phyloP scores from a whole-genome alignment of 2,113 vertebrate species.

The Platysternon megacephalum region DNA sequence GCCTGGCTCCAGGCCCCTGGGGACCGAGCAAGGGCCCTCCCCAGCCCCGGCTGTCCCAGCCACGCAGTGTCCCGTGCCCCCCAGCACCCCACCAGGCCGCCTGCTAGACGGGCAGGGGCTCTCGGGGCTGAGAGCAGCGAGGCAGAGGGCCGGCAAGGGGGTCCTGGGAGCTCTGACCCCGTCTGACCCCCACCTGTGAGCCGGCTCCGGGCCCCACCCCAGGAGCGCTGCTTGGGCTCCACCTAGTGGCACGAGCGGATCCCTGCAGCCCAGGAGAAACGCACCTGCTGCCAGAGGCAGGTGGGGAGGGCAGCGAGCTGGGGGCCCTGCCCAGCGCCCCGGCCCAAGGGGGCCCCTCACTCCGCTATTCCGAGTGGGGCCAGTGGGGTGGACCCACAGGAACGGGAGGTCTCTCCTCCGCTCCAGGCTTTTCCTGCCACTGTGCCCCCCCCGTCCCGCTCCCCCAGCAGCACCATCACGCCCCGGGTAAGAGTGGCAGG shows the following conservation, averaged over 20 bases:
- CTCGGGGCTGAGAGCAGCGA: background rate
- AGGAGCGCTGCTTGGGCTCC: conserved; percentile 61
- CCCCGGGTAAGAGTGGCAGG: background rate
- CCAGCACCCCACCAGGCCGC: background rate
- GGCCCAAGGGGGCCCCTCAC: no score
- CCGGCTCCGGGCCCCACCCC: background rate
- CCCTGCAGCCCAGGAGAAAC: conserved; percentile 32
- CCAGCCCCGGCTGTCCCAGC: no score
- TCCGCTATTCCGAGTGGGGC: background rate
- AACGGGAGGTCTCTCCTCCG: rapidly evolving
- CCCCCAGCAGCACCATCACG: no score
- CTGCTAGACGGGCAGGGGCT: background rate
- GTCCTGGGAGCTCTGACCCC: no score
- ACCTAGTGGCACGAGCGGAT: conserved; percentile 69
- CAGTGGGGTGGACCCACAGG: background rate
- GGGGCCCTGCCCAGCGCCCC: no score
- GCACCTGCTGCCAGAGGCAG: background rate
- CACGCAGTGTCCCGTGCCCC: no score
- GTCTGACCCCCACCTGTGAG: background rate
- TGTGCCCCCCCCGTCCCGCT: background rate
- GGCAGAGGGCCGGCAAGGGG: no score
- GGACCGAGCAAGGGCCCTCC: no score
- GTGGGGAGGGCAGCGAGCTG: background rate
- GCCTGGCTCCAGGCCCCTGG: background rate
- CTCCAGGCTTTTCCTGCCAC: background rate